These are phyloP conservation scores for Rhinoderma darwinii DNA, from an alignment of 2,113 vertebrate species.

Conservation along the genomic window DNA sequence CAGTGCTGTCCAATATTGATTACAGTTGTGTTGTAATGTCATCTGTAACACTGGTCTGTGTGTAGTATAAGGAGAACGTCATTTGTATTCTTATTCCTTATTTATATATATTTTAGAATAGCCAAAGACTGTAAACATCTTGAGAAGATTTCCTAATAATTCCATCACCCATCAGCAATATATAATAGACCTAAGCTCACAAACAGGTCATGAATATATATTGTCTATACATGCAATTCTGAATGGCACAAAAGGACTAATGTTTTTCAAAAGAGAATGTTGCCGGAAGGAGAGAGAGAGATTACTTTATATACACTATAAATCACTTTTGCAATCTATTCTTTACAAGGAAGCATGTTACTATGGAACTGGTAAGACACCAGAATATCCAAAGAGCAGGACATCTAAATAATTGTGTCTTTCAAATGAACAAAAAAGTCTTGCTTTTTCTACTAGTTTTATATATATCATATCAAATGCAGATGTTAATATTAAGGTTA, in stretches of 20 bases:
- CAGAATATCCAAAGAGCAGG: neutral
- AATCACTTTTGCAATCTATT: conserved; percentile 40
- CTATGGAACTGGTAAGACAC: neutral
- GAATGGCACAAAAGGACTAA: conserved; percentile 41
- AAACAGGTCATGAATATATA: conserved; percentile 50
- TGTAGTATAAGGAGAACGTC: neutral
- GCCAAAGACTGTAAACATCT: conserved; percentile 37
- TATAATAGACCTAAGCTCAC: conserved; percentile 38
- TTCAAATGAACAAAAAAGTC: neutral
- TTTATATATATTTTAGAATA: conserved; percentile 19
- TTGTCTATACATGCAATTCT: conserved; percentile 46
- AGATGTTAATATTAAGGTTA: neutral
- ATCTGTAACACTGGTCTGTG: neutral
- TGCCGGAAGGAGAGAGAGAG: conserved; percentile 35
- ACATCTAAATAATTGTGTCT: neutral
- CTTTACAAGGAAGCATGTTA: conserved; percentile 1
- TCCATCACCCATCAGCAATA: conserved; percentile 38
- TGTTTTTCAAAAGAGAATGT: conserved; percentile 38
- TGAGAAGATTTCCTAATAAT: conserved; percentile 44
- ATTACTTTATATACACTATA: conserved; percentile 43
- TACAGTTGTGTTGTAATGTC: neutral
- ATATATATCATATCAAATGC: neutral
- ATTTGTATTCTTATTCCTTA: conserved; percentile 34
- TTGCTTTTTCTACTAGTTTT: neutral
- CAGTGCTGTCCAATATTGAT: neutral